Conservation (phyloP, 2,113 vertebrate genomes). For the Regulus satrapa region DNA sequence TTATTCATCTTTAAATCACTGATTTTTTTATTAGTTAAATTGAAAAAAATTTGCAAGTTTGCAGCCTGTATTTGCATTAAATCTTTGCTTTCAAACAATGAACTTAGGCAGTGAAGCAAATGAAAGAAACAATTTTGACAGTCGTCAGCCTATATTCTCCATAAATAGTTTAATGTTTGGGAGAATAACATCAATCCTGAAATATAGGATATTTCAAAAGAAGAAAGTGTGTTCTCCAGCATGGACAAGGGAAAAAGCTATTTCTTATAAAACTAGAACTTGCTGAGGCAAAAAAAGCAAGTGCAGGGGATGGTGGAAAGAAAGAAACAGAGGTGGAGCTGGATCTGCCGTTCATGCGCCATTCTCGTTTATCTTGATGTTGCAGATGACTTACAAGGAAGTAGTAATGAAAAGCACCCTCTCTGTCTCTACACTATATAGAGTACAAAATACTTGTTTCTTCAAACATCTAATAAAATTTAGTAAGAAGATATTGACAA, state of each 20-base stretch:
- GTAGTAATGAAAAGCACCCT: not conserved
- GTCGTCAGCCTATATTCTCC: not conserved
- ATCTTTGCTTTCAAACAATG: not conserved
- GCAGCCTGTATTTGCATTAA: not conserved
- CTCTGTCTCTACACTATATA: not conserved
- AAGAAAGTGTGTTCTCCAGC: not conserved
- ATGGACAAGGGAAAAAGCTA: not conserved
- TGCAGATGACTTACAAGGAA: not conserved
- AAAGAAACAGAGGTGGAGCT: not conserved
- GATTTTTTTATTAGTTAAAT: not conserved
- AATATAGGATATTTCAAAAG: not conserved
- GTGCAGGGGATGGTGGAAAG: not conserved
- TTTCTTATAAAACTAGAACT: not conserved
- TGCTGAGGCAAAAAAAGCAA: not conserved
- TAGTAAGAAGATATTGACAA: not conserved
- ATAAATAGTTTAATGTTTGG: not conserved
- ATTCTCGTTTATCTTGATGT: not conserved
- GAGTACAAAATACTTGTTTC: not conserved
- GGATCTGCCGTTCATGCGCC: not conserved
- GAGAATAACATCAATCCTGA: not conserved
- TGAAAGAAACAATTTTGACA: not conserved
- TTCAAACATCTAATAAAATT: not conserved
- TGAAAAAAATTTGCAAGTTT: not conserved
- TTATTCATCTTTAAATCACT: not conserved
- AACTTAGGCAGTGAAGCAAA: not conserved